Evolutionary conservation across 2,888 invertebrate species (phyloP).

Genomic region (Oxyteleia sp.): DNA sequence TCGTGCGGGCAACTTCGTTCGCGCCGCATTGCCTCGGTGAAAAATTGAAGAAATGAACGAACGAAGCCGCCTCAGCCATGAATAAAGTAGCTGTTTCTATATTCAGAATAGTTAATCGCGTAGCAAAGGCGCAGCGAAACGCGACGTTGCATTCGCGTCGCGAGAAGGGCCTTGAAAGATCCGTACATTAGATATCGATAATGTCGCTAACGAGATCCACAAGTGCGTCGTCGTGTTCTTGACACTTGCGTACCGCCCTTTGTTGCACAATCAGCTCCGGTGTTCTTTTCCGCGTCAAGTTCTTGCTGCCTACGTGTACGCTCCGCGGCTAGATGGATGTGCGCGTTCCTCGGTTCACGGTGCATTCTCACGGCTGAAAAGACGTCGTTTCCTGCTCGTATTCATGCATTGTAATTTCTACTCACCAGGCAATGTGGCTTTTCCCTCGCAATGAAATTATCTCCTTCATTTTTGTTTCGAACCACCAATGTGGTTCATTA

Average conservation of each 20-base stretch:
- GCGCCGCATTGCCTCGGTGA: background rate
- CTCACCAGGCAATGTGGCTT: constrained; percentile 64
- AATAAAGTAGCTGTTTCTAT: constrained; percentile 36
- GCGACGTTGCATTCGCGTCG: constrained; percentile 32
- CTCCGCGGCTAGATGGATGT: constrained; percentile 39
- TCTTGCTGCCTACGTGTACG: constrained; percentile 32
- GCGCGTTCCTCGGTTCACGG: constrained; percentile 67
- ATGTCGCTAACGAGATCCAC: constrained; percentile 80
- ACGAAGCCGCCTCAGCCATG: background rate
- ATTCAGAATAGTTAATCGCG: constrained; percentile 38
- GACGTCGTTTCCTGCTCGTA: constrained; percentile 72
- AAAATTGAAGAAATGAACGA: background rate
- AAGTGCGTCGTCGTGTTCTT: constrained; percentile 78
- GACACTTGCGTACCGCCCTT: constrained; percentile 78
- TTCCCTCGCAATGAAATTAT: constrained; percentile 65
- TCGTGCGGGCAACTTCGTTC: background rate
- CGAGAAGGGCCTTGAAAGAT: constrained; percentile 78
- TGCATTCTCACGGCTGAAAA: constrained; percentile 72
- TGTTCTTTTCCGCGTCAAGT: constrained; percentile 65
- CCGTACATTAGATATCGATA: constrained; percentile 81
- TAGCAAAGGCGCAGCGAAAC: background rate
- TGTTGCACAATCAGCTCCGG: constrained; percentile 77
- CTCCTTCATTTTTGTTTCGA: constrained; percentile 47
- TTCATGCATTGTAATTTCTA: constrained; percentile 68
- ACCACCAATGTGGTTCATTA: constrained; percentile 62